Evolutionary conservation across 2,888 invertebrate species (phyloP).

Genomic region (Formica aserva): DNA sequence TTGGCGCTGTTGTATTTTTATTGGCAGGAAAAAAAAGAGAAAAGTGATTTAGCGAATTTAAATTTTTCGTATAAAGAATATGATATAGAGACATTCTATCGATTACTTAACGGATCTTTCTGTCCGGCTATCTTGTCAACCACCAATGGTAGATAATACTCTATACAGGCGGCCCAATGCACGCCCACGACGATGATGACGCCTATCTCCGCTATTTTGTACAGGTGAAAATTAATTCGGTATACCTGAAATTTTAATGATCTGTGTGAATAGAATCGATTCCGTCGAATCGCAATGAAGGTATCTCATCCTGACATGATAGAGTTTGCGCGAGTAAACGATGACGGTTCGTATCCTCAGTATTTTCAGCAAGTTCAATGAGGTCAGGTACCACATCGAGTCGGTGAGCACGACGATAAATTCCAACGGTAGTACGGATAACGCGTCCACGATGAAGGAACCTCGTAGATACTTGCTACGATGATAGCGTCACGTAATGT

Average conservation of each 20-base stretch:
- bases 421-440: constrained; percentile 80
- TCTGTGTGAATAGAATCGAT: not conserved
- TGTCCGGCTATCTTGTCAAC: constrained; percentile 63
- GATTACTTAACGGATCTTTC: constrained; percentile 67
- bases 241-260: constrained; percentile 74
- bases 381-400: constrained; percentile 72
- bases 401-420: constrained; percentile 65
- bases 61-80: not conserved
- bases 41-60: not conserved
- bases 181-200: constrained; percentile 72
- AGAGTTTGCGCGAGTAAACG: constrained; percentile 77
- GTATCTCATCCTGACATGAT: constrained; percentile 76
- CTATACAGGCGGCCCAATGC: constrained; percentile 83
- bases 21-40: not conserved
- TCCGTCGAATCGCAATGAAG: too few relatives aligned
- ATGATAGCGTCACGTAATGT: not conserved
- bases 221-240: constrained; percentile 72
- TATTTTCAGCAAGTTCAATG: constrained; percentile 80
- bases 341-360: constrained; percentile 80
- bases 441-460: constrained; percentile 79
- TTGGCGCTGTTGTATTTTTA: not conserved
- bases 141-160: constrained; percentile 79
- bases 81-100: not conserved
- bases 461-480: constrained; percentile 81
- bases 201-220: constrained; percentile 76